These are phyloP conservation scores for Ciconia nigra DNA, from an alignment of 2,797 vertebrate species.

Conservation along the genomic window DNA sequence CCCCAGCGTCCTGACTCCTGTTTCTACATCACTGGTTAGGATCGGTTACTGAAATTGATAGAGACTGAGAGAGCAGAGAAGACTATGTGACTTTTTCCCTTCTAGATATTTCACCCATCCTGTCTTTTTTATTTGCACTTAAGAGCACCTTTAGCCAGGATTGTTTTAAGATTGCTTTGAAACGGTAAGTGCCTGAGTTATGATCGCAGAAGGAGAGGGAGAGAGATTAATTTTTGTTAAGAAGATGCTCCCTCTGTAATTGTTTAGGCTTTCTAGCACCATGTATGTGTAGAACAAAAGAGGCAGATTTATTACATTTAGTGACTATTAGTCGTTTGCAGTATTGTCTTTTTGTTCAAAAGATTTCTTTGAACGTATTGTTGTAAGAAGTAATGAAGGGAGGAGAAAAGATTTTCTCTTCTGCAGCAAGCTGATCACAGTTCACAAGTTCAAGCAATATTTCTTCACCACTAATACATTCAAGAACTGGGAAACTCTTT, in stretches of 20 bases:
- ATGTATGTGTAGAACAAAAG: background rate
- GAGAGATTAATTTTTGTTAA: background rate
- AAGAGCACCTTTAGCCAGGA: background rate
- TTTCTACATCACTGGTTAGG: background rate
- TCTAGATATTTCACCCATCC: background rate
- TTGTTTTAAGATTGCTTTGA: background rate
- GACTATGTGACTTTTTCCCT: background rate
- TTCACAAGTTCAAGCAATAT: constrained; percentile 51
- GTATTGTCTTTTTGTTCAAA: constrained; percentile 15
- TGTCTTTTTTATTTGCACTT: background rate
- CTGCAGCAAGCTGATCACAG: background rate
- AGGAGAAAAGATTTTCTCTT: constrained; percentile 7
- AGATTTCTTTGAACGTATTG: background rate
- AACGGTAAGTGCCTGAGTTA: background rate
- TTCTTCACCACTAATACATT: constrained; percentile 42
- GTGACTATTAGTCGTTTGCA: background rate
- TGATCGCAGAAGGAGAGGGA: background rate
- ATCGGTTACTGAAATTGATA: background rate
- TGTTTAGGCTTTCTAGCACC: background rate
- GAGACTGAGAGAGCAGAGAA: background rate
- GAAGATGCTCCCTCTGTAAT: background rate
- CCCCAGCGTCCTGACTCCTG: background rate
- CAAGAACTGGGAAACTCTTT: constrained; percentile 20
- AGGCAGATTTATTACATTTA: constrained; percentile 5
- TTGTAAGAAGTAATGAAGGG: constrained; percentile 14